Conservation (phyloP, 2,113 vertebrate genomes). For the Apodemus sylvaticus region DNA sequence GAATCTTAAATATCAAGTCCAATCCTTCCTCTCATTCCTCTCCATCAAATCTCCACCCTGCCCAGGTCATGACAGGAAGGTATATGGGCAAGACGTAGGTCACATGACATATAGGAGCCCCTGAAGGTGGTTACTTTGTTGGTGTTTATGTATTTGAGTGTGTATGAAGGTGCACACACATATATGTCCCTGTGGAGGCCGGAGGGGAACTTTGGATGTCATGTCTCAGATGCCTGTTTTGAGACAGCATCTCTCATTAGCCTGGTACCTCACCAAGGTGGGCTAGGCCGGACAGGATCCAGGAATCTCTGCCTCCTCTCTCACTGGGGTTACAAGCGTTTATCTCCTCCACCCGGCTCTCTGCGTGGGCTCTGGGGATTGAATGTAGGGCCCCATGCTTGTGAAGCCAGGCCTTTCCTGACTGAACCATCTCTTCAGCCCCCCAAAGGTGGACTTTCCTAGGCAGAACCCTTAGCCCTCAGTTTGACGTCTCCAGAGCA, state of each 20-base stretch:
- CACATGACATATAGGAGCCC: accelerated
- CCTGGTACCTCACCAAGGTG: not conserved
- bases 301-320: not conserved
- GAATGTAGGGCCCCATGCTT: not conserved
- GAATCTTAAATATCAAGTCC: not conserved
- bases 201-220: not conserved
- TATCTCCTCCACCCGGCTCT: not conserved
- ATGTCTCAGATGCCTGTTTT: too few relatives aligned
- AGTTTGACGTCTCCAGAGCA: not conserved
- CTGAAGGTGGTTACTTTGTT: not conserved
- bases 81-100: accelerated
- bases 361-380: too few relatives aligned
- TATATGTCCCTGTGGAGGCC: not conserved
- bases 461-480: not conserved
- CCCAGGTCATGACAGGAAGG: not conserved
- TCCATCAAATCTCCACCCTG: not conserved
- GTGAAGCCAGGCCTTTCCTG: not conserved
- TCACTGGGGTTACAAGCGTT: too few relatives aligned
- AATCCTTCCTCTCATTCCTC: too few relatives aligned
- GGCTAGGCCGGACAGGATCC: too few relatives aligned
- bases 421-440: too few relatives aligned
- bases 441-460: not conserved
- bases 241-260: not conserved
- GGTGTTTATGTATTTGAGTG: too few relatives aligned
- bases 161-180: not conserved